Percentiles rank a stretch among this genome's conserved stretches.
Conservation (phyloP, 53 echinoderm and acorn worm species). For the Paelopatides confundens region DNA sequence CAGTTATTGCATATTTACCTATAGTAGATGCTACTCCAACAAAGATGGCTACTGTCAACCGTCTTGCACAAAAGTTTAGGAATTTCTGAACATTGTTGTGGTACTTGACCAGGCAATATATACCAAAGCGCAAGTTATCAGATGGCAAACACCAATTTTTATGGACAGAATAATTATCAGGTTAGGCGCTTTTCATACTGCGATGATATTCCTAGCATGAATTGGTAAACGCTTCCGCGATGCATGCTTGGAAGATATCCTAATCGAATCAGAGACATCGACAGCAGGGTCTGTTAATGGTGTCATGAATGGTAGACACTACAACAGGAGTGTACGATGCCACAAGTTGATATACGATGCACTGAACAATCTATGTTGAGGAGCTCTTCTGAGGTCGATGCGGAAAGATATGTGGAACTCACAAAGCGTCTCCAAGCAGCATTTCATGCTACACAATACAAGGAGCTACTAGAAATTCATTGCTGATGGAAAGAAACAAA, state of each 20-base stretch:
- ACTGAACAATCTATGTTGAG: slow-evolving; percentile 61
- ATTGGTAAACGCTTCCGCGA: slow-evolving; percentile 63
- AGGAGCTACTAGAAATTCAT: background rate
- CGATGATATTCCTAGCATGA: slow-evolving; percentile 50
- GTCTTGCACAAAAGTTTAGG: slow-evolving; percentile 52
- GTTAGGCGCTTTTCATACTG: slow-evolving; percentile 60
- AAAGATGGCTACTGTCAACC: slow-evolving; percentile 68
- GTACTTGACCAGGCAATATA: slow-evolving; percentile 53
- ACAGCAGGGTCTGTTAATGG: slow-evolving; percentile 47
- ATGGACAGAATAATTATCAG: slow-evolving; percentile 31
- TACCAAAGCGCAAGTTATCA: slow-evolving; percentile 57
- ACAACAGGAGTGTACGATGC: slow-evolving; percentile 57
- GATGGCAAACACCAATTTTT: slow-evolving; percentile 39
- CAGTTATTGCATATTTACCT: slow-evolving; percentile 72
- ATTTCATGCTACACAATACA: too few relatives aligned
- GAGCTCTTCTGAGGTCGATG: background rate
- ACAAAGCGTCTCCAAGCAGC: background rate
- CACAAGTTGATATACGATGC: slow-evolving; percentile 65
- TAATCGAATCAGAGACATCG: slow-evolving; percentile 56
- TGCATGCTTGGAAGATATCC: slow-evolving; percentile 63
- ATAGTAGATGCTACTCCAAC: slow-evolving; percentile 72
- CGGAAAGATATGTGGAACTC: background rate
- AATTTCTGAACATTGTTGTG: slow-evolving; percentile 49
- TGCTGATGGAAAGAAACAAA: background rate
- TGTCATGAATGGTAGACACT: slow-evolving; percentile 53